phyloP scores from a whole-genome alignment of 2,113 vertebrate species.

The Lamprotornis superbus region DNA sequence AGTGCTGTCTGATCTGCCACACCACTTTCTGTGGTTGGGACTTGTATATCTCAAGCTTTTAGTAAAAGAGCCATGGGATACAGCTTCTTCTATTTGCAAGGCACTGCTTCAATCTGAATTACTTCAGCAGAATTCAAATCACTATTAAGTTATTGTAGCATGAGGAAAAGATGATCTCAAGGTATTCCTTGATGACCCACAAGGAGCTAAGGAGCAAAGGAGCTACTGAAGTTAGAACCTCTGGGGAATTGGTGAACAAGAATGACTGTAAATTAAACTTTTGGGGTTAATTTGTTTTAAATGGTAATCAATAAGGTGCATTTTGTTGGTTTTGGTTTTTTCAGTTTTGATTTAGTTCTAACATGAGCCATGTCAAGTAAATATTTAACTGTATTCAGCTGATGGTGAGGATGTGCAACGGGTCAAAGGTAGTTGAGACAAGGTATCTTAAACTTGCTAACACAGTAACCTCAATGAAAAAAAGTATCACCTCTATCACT shows the following conservation, averaged over 20 bases:
- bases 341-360: not conserved
- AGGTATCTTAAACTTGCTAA: not conserved
- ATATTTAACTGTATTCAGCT: not conserved
- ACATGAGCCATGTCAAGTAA: not conserved
- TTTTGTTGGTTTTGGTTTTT: accelerated
- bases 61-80: not conserved
- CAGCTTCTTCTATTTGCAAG: not conserved
- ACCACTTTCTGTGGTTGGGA: not conserved
- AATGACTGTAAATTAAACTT: not conserved
- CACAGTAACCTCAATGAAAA: not conserved
- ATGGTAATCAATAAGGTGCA: accelerated
- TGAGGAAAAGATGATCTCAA: not conserved
- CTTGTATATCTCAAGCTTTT: not conserved
- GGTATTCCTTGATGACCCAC: not conserved
- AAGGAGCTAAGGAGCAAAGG: not conserved
- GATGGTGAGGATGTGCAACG: not conserved
- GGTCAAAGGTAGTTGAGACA: not conserved
- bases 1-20: not conserved
- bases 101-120: not conserved
- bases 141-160: not conserved
- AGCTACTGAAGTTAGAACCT: not conserved
- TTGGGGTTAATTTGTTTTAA: not conserved
- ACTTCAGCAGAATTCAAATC: not conserved
- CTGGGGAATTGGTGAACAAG: not conserved
- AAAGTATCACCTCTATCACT: not conserved